A percentile compares a stretch with the other conserved stretches of the same genome.
Evolutionary conservation across 2,113 vertebrate species (phyloP).

Genomic region (Speoplatyrhinus poulsoni): DNA sequence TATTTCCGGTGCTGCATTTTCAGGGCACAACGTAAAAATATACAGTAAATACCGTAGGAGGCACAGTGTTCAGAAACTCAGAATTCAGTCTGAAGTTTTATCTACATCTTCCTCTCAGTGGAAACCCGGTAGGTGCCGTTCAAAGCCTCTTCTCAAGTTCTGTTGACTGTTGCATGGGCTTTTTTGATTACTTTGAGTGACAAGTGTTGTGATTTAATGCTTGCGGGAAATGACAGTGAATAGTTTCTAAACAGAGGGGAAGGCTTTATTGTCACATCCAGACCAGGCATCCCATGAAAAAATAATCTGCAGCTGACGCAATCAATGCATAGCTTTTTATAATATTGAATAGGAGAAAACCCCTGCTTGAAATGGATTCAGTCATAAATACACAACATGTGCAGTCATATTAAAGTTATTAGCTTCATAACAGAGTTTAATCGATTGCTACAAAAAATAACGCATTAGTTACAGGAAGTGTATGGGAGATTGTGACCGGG

Average conservation of each 20-base stretch:
- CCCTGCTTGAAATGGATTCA: not conserved
- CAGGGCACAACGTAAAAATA: not conserved
- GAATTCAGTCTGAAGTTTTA: not conserved
- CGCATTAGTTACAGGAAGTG: conserved; percentile 9
- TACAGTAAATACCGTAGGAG: not conserved
- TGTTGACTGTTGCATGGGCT: not conserved
- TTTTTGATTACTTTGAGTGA: not conserved
- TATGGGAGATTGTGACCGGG: not conserved
- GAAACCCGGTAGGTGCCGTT: not conserved
- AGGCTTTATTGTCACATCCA: conserved; percentile 7
- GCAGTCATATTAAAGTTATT: not conserved
- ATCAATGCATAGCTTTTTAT: not conserved
- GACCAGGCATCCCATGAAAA: conserved; percentile 2
- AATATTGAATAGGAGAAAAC: not conserved
- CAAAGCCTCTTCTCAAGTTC: not conserved
- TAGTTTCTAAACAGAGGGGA: conserved; percentile 19
- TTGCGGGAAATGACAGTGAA: not conserved
- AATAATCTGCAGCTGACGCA: conserved; percentile 20
- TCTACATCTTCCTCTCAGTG: not conserved
- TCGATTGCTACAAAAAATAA: conserved; percentile 16
- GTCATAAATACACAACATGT: not conserved
- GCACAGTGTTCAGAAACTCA: not conserved
- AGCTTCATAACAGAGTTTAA: conserved; percentile 2
- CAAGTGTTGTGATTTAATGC: not conserved
- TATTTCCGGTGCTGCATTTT: too few relatives aligned